Evolutionary conservation across 2,113 vertebrate species (phyloP).

Genomic region (Origma solitaria): DNA sequence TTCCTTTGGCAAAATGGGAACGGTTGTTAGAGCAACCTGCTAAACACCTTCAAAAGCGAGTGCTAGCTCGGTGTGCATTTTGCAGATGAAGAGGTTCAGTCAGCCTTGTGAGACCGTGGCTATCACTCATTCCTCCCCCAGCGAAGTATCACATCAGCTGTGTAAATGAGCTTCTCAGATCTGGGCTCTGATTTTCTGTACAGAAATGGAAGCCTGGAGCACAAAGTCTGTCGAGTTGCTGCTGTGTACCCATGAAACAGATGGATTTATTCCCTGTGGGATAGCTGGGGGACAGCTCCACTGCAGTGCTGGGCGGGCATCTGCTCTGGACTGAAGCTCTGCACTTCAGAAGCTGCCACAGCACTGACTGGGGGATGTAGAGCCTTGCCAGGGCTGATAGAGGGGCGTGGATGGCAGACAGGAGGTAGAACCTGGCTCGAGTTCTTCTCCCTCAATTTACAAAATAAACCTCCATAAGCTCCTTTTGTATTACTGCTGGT

Average conservation of each 20-base stretch:
- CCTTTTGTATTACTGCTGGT: background rate
- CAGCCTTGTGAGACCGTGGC: background rate
- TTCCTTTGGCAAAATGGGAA: background rate
- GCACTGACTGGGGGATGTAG: background rate
- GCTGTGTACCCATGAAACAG: rapidly evolving
- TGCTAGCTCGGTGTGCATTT: rapidly evolving
- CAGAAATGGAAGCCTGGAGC: background rate
- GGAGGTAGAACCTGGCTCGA: background rate
- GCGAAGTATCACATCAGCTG: rapidly evolving
- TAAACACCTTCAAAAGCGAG: background rate
- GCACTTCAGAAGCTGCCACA: background rate
- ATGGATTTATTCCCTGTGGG: rapidly evolving
- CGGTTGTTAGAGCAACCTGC: background rate
- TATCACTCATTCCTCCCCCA: background rate
- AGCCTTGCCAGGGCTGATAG: background rate
- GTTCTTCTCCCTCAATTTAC: background rate
- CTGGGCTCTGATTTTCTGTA: background rate
- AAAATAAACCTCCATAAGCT: rapidly evolving
- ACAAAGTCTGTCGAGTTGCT: background rate
- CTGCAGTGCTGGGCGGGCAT: background rate
- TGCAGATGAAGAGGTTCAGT: background rate
- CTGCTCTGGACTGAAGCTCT: background rate
- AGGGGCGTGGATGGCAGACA: background rate
- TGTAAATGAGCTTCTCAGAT: background rate
- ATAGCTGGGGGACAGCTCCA: rapidly evolving